Conservation (phyloP, 2,888 invertebrate species). For the Erebia epiphron region DNA sequence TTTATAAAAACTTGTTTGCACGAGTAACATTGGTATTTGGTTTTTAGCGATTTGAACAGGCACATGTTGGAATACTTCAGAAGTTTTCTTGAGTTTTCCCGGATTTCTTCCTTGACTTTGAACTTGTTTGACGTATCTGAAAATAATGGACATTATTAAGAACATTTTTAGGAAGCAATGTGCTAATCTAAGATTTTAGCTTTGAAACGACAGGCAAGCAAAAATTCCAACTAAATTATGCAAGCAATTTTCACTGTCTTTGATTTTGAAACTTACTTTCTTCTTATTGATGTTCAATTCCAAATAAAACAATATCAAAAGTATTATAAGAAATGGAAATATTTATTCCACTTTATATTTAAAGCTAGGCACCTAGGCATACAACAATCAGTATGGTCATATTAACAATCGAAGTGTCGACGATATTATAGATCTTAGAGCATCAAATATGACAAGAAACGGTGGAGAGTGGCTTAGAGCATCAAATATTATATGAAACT, state of each 20-base stretch:
- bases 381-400: too few relatives aligned
- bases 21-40: conserved; percentile 55
- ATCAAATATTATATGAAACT: too few relatives aligned
- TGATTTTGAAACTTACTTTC: background rate
- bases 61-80: conserved; percentile 60
- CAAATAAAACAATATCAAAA: background rate
- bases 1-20: conserved; percentile 52
- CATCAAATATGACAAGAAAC: too few relatives aligned
- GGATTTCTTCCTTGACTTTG: conserved; percentile 11
- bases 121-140: conserved; percentile 19
- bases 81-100: conserved; percentile 56
- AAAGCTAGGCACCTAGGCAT: too few relatives aligned
- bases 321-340: background rate
- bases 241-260: background rate
- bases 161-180: too few relatives aligned
- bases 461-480: too few relatives aligned
- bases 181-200: too few relatives aligned
- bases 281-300: background rate
- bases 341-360: background rate
- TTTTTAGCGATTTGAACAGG: conserved; percentile 49
- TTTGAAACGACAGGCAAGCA: background rate
- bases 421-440: too few relatives aligned
- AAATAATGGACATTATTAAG: conserved; percentile 4
- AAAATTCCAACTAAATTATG: background rate
- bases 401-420: too few relatives aligned